Percentiles rank a stretch among this genome's conserved stretches.
Evolutionary conservation across 2,888 invertebrate species (phyloP).

Genomic region (Ommatoiulus sabulosus): DNA sequence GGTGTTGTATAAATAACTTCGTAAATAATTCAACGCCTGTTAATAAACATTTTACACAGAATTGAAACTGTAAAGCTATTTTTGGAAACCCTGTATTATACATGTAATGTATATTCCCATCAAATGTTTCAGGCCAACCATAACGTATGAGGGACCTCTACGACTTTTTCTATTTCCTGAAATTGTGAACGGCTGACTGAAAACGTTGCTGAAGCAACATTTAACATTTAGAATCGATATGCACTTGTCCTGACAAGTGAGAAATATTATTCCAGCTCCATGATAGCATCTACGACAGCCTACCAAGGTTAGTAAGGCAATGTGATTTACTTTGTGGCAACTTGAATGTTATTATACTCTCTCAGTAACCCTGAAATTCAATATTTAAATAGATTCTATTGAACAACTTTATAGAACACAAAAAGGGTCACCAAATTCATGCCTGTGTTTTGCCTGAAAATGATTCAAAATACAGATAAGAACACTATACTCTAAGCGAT

Average conservation of each 20-base stretch:
- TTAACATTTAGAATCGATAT: neutral
- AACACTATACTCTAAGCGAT: neutral
- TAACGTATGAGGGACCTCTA: no score
- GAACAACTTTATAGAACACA: neutral
- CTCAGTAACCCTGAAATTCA: neutral
- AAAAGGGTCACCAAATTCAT: neutral
- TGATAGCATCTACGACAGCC: neutral
- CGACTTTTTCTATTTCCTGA: no score
- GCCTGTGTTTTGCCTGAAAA: neutral
- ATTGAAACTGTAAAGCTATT: no score
- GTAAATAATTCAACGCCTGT: no score
- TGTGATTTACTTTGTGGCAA: neutral
- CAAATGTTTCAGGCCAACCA: no score
- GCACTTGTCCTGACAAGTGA: neutral
- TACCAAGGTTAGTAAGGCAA: neutral
- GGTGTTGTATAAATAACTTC: no score
- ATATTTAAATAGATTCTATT: slow-evolving; percentile 17
- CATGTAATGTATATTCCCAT: no score
- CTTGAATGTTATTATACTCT: neutral
- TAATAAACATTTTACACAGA: no score
- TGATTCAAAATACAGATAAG: neutral
- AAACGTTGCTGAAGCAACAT: neutral
- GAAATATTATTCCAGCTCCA: neutral
- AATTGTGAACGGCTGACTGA: no score
- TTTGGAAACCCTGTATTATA: no score